phyloP scores from a whole-genome alignment of 2,113 vertebrate genomes.

The Gopherus evgoodei region DNA sequence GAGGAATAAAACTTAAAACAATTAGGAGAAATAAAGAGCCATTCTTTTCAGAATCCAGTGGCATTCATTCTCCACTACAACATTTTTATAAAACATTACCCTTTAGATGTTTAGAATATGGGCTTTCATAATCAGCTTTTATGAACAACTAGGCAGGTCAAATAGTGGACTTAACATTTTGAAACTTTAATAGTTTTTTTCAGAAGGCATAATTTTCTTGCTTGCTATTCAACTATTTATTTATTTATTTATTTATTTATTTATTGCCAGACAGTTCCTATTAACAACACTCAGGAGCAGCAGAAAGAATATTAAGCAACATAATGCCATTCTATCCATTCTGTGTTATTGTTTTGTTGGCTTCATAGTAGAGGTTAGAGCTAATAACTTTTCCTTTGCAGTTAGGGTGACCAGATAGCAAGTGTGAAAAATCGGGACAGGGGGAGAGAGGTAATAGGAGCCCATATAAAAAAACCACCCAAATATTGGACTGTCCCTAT shows the following conservation, averaged over 20 bases:
- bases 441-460: too few species aligned
- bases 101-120: neutral
- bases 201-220: neutral
- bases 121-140: neutral
- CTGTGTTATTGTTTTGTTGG: neutral
- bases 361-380: neutral
- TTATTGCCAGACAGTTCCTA: neutral
- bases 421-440: too few species aligned
- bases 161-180: neutral
- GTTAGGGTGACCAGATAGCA: neutral
- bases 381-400: neutral
- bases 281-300: neutral
- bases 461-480: too few species aligned
- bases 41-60: neutral
- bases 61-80: neutral
- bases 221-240: neutral
- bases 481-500: too few species aligned
- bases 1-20: neutral
- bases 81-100: neutral
- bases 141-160: neutral
- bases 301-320: neutral
- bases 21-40: neutral
- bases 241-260: neutral
- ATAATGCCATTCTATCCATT: neutral
- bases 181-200: neutral